A percentile compares a stretch with the other conserved stretches of the same genome.
Conservation (phyloP, 2,888 invertebrate genomes). For the Alcis repandata region DNA sequence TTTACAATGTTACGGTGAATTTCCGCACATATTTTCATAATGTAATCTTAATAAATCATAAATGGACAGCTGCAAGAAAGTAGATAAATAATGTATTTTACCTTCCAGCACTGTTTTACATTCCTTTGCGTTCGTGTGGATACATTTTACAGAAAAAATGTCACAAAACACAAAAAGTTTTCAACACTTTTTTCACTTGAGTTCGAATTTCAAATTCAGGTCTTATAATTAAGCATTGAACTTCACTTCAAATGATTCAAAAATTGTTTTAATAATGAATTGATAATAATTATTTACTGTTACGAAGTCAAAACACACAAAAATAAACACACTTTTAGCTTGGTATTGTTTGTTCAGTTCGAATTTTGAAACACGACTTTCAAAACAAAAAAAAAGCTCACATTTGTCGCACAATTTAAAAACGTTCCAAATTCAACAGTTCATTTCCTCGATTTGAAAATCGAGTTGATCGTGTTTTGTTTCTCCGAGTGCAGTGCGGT, state of each 20-base stretch:
- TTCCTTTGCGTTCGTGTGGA: constrained; percentile 40
- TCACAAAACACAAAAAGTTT: constrained; percentile 15
- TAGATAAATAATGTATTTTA: constrained; percentile 45
- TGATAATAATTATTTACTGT: background rate
- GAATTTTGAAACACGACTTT: background rate
- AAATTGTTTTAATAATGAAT: background rate
- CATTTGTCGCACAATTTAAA: background rate
- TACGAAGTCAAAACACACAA: background rate
- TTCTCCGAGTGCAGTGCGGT: constrained; percentile 42
- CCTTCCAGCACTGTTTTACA: constrained; percentile 46
- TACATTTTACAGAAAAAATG: constrained; percentile 31
- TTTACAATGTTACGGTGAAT: constrained; percentile 1
- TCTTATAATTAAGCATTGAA: background rate
- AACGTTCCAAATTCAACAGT: constrained; percentile 10
- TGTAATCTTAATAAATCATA: constrained; percentile 33
- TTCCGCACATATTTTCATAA: constrained; percentile 14
- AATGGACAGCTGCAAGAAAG: constrained; percentile 45
- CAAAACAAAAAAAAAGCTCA: background rate
- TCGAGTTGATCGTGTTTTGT: constrained; percentile 18
- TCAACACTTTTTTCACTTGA: background rate
- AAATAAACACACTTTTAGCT: background rate
- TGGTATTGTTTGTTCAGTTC: background rate
- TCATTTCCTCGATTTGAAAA: background rate
- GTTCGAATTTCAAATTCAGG: background rate
- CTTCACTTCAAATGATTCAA: background rate